Base-by-base conservation (phyloP, 2,113 vertebrate species). In the Leptobrachium leishanense region DNA sequence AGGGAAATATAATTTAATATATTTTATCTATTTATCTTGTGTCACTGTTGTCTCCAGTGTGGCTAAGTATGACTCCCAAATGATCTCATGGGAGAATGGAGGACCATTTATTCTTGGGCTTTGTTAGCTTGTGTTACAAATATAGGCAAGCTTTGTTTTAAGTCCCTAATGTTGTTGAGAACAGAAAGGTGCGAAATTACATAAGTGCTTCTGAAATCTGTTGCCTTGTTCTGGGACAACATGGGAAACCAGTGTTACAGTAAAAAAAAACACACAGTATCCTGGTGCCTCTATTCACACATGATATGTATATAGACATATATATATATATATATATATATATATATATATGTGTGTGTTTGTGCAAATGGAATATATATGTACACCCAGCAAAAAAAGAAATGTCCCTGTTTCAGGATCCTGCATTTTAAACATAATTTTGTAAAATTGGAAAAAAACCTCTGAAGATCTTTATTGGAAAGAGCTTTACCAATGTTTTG, bases 111-210 rank as follows among this genome's bases (percentile, higher is more conserved):
- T 74, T 79, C 73, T 63, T 79, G 76, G 53, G 68, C 43, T 57
- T 62, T 79, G 77, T 79, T 70, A 67, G 65, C 70, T 68, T 73
- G 44, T 46, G 67, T 79, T 67, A 73, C 77, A 79, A 74, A 73
- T 73, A 70, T 79, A 73, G 73, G 69, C 77, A 64, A 73, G 77
- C 77, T 79, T 63, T 74, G 77, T 74, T 79, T 69, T 55, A 43
- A 73, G 77, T 79, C 77, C 77, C 70, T 73, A 68, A 53, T 54
- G 65, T 20, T 66, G 46, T 46, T 39, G 70, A 55, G n/a, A 67
- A 73, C 12, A n/a, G 50, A 67, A 20, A 79, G 41, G 77, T 79
- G 77, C 66, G 70, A 79, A 74, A 67, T 68, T 13, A 72, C 57
- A 13, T 31, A 44, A 74, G 63, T 57, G 62, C 63, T 79, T 15